Conservation (phyloP, 1,140 invertebrate genomes). For the Gonioctena quinquepunctata region DNA sequence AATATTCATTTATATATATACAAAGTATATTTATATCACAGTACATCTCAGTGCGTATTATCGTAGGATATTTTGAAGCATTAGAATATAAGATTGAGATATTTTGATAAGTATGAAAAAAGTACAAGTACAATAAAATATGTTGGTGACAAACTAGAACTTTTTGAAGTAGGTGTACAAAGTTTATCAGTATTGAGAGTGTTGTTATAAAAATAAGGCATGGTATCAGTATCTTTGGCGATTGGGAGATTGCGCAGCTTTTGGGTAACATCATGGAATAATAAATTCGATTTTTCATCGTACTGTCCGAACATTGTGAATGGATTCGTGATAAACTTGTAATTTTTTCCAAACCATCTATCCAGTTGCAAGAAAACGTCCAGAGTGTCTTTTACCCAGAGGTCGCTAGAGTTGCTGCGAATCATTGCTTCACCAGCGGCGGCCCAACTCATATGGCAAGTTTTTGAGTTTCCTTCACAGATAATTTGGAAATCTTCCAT, state of each 20-base stretch:
- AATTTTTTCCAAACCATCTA: slow-evolving; percentile 67
- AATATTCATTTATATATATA: slow-evolving; percentile 5
- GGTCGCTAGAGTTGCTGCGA: slow-evolving; percentile 57
- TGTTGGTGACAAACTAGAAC: neutral
- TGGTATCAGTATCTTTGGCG: slow-evolving; percentile 40
- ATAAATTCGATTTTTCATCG: slow-evolving; percentile 63
- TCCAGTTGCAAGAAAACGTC: slow-evolving; percentile 70
- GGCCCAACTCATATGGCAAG: slow-evolving; percentile 73
- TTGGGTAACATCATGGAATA: slow-evolving; percentile 71
- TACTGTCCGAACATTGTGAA: slow-evolving; percentile 71
- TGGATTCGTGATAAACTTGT: slow-evolving; percentile 61
- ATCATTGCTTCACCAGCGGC: slow-evolving; percentile 67
- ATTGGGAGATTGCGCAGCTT: slow-evolving; percentile 52
- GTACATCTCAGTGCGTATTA: neutral
- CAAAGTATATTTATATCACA: slow-evolving; percentile 8
- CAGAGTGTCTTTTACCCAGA: slow-evolving; percentile 66
- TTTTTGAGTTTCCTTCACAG: slow-evolving; percentile 60
- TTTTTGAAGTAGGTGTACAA: neutral
- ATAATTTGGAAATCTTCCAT: slow-evolving; percentile 48
- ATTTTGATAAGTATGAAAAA: neutral
- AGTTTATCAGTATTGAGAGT: slow-evolving; percentile 6
- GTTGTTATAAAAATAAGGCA: slow-evolving; percentile 29
- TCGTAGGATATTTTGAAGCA: neutral
- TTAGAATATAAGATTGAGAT: neutral
- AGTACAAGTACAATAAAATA: neutral